Evolutionary conservation across 2,113 vertebrate species (phyloP), one percentile per base, ranked within the genome.

Genomic region (Rhinopithecus roxellana): DNA sequence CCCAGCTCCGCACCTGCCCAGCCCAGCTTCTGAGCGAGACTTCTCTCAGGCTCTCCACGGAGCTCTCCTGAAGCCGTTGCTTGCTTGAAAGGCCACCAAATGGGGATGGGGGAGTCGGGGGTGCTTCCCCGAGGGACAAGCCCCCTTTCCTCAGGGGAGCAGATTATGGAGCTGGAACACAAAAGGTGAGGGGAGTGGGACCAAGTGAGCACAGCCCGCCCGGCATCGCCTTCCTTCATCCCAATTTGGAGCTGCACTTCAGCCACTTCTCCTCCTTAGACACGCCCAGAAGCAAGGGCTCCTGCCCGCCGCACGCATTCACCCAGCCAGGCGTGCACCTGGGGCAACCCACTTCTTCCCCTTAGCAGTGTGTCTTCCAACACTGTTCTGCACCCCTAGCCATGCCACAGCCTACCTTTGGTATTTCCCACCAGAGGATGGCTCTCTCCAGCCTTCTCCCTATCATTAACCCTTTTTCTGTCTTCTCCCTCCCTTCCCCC

Each of bases 161-260:
- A 35, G 38, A 40, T 35, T 57, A 1, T 43, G 38, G 43, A 77
- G 27, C 64, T 43, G 11, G 32, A 25, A n/a, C 13, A 55, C 17
- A 35, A 14, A 40, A 16, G 7, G 8, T 57, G 57, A 27, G 35
- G 20, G 10, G 17, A 43, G 43, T 0, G 14, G 52, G 16, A 43
- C 40, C 77, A 27, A 48, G 59, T 22, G 25, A 38, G 64, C 32
- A 17, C 35, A 2, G 32, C 2, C 38, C 43, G 25, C n/a, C 23
- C 0, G 10, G 18, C 2, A 9, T 13, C 8, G 8, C 16, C 13
- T 27, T 23, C 9, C 11, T 3, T 4, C 3, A 6, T 7, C 12
- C 3, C 38, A 12, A 11, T 9, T 3, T 32, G 52, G 23, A 86
- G 6, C 48, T 55, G 25, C 74, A 52, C n/a, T 78, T 35, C 22